These are phyloP conservation scores for Labeo calbasu DNA, from an alignment of 2,797 vertebrate species.

Conservation along the genomic window DNA sequence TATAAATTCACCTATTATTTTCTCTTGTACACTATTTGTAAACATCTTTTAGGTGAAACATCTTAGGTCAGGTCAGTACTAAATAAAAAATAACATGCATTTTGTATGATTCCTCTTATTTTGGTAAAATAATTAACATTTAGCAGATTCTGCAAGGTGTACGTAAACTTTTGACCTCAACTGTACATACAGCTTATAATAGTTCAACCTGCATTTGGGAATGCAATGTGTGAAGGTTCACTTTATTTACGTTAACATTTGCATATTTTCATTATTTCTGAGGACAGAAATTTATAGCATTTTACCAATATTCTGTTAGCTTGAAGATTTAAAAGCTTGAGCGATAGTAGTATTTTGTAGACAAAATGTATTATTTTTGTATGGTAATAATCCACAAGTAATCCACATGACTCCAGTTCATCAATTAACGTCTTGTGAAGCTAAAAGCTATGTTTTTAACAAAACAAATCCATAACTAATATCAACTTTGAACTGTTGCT, in stretches of 20 bases:
- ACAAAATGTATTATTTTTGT: background rate
- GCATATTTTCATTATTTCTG: background rate
- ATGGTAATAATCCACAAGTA: background rate
- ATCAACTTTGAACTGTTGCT: background rate
- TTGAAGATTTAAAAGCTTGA: background rate
- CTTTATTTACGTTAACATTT: background rate
- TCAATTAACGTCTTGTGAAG: background rate
- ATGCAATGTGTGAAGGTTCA: background rate
- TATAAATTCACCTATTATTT: too few species aligned
- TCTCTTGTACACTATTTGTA: too few species aligned
- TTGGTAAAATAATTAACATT: too few species aligned
- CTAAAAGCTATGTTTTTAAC: background rate
- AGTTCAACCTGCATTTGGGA: background rate
- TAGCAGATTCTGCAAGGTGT: too few species aligned
- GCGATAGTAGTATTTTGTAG: background rate
- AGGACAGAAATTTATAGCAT: background rate
- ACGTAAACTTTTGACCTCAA: too few species aligned
- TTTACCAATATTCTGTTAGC: background rate
- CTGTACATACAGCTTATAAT: background rate
- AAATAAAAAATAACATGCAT: too few species aligned
- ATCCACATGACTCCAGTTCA: background rate
- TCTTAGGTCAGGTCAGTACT: too few species aligned
- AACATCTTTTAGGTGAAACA: too few species aligned
- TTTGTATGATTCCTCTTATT: too few species aligned
- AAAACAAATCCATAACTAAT: background rate